A percentile compares a stretch with the other conserved stretches of the same genome.
phyloP scores from a whole-genome alignment of 2,797 vertebrate genomes.

The Sebastes hopkinsi region DNA sequence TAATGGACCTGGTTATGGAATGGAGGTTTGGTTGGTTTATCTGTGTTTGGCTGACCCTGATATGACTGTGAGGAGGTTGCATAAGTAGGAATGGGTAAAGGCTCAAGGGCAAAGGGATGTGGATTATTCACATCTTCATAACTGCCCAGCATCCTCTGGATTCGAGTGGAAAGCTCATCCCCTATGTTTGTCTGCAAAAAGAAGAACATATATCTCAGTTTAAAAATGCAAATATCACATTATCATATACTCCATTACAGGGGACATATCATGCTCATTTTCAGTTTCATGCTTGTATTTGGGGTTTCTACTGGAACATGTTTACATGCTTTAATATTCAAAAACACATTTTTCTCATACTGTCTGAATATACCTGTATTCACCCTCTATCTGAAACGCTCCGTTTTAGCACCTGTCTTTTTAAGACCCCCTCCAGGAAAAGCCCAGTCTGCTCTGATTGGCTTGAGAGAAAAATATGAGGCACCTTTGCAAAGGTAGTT shows the following conservation, averaged over 20 bases:
- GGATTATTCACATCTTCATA: constrained; percentile 90
- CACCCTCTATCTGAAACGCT: too few species aligned
- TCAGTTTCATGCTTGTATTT: too few species aligned
- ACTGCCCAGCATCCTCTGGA: constrained; percentile 93
- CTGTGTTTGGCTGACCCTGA: constrained; percentile 57
- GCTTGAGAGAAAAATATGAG: too few species aligned
- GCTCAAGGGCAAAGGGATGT: constrained; percentile 67
- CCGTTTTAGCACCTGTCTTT: too few species aligned
- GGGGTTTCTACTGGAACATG: too few species aligned
- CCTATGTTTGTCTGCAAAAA: constrained; percentile 88
- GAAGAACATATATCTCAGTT: neutral
- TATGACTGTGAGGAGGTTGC: constrained; percentile 70
- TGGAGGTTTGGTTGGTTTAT: constrained; percentile 75
- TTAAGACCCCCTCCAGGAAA: too few species aligned
- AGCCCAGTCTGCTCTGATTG: too few species aligned
- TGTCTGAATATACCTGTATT: too few species aligned
- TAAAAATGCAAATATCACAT: neutral
- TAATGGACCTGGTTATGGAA: constrained; percentile 73
- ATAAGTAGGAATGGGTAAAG: constrained; percentile 61
- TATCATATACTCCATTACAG: neutral
- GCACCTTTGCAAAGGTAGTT: too few species aligned
- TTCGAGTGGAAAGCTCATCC: constrained; percentile 92
- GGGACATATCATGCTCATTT: too few species aligned
- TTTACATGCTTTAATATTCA: too few species aligned
- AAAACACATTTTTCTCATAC: too few species aligned